Conservation (phyloP, 2,797 vertebrate genomes). For the Alauda arvensis region DNA sequence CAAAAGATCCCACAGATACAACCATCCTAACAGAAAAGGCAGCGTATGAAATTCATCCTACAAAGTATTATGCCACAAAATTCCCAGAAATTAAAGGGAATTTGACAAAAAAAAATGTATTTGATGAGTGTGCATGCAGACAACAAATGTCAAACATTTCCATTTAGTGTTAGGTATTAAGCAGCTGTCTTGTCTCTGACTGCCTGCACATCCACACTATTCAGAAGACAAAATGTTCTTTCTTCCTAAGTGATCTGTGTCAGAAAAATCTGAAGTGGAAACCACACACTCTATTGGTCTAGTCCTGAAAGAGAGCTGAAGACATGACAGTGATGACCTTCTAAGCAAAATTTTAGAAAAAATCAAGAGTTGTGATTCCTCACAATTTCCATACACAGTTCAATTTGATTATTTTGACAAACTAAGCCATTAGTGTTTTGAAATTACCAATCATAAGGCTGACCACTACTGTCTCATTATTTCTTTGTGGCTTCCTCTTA, state of each 20-base stretch:
- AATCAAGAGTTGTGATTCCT: background rate
- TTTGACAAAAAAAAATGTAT: background rate
- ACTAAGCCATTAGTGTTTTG: background rate
- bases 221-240: background rate
- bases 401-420: background rate
- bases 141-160: background rate
- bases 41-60: background rate
- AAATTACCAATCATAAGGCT: background rate
- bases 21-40: background rate
- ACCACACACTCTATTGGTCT: background rate
- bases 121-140: background rate
- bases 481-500: background rate
- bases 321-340: background rate
- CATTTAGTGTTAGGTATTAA: background rate
- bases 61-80: background rate
- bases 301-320: background rate
- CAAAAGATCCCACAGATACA: background rate
- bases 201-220: background rate
- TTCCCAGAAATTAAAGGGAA: background rate
- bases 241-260: background rate
- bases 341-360: background rate
- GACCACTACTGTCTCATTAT: background rate
- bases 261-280: background rate
- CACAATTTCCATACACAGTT: background rate
- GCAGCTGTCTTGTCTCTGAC: background rate